phyloP scores from a whole-genome alignment of 2,888 invertebrate genomes.

The Agrotis exclamationis region DNA sequence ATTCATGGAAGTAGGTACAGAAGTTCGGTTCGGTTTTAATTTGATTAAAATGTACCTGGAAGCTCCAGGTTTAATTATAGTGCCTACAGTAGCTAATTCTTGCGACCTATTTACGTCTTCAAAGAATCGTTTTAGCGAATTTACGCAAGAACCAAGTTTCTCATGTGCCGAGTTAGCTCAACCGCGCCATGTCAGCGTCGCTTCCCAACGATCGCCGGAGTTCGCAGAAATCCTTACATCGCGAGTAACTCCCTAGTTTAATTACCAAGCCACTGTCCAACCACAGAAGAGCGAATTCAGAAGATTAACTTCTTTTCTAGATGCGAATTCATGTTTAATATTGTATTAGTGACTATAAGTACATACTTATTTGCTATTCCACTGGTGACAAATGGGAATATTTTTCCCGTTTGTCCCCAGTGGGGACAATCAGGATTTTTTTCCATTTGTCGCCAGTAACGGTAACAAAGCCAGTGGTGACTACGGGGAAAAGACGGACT shows the following conservation, averaged over 20 bases:
- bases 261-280: constrained; percentile 58
- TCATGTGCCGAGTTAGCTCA: constrained; percentile 28
- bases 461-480: no score
- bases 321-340: background rate
- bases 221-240: constrained; percentile 61
- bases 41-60: no score
- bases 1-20: background rate
- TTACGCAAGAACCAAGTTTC: constrained; percentile 25
- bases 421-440: no score
- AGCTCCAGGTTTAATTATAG: constrained; percentile 12
- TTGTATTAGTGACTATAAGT: background rate
- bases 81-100: constrained; percentile 11
- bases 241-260: constrained; percentile 54
- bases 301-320: constrained; percentile 42
- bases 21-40: no score
- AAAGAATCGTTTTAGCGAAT: constrained; percentile 21
- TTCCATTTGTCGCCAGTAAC: no score
- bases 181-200: constrained; percentile 37
- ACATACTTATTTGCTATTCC: background rate
- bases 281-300: constrained; percentile 38
- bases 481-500: no score
- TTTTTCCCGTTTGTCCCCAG: no score
- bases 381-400: no score
- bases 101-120: constrained; percentile 15
- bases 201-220: constrained; percentile 40